A percentile compares a stretch with the other conserved stretches of the same genome.
phyloP scores from a whole-genome alignment of 2,113 vertebrate species.

The Bubo scandiacus region DNA sequence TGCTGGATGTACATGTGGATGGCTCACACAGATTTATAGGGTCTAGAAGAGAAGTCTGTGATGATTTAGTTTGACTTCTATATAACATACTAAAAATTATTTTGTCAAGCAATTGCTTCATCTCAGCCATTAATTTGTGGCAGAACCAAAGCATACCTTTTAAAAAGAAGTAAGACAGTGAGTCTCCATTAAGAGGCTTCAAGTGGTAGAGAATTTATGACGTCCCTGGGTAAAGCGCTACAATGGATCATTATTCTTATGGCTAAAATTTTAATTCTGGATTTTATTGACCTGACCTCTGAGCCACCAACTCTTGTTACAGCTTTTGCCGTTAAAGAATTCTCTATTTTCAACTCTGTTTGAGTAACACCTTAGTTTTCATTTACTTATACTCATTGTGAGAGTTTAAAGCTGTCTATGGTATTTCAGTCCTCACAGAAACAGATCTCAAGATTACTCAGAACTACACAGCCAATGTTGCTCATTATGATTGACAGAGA shows the following conservation, averaged over 20 bases:
- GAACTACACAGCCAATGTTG: background rate
- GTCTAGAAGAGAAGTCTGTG: background rate
- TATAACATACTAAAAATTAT: background rate
- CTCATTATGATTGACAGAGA: background rate
- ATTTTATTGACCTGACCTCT: background rate
- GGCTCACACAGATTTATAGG: background rate
- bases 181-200: background rate
- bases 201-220: background rate
- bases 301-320: background rate
- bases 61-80: background rate
- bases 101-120: background rate
- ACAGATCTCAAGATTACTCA: background rate
- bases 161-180: background rate
- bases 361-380: background rate
- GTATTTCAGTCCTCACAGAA: background rate
- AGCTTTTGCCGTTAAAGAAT: background rate
- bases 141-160: conserved; percentile 19
- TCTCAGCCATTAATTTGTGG: background rate
- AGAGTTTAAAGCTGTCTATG: background rate
- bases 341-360: background rate
- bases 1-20: background rate
- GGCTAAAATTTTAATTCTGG: background rate
- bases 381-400: background rate
- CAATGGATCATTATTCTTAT: background rate
- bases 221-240: background rate